Percentiles rank a stretch among this genome's conserved stretches.
Conservation (phyloP, 2,888 invertebrate genomes). For the Nomada ferruginata region DNA sequence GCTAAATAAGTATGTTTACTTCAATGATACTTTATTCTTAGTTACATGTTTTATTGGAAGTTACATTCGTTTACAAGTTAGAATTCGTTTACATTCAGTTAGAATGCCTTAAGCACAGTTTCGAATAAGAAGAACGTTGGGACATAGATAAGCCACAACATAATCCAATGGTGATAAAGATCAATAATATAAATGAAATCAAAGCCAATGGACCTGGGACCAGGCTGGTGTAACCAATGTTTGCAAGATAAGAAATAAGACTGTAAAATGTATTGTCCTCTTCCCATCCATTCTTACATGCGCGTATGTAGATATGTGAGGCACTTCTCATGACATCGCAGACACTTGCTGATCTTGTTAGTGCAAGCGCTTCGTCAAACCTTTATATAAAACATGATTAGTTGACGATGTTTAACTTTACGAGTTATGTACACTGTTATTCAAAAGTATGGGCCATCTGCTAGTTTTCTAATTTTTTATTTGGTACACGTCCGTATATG, state of each 20-base stretch:
- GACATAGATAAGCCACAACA: constrained; percentile 62
- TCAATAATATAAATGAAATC: constrained; percentile 75
- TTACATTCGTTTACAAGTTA: neutral
- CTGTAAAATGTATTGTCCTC: constrained; percentile 14
- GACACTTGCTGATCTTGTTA: neutral
- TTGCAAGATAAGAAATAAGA: constrained; percentile 42
- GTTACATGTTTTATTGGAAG: neutral
- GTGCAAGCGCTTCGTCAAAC: neutral
- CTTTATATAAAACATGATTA: neutral
- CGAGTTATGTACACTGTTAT: neutral
- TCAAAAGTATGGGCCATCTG: too few relatives aligned
- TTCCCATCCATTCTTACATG: constrained; percentile 1
- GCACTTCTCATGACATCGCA: neutral
- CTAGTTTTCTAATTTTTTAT: too few relatives aligned
- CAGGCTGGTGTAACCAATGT: constrained; percentile 69
- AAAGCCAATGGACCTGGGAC: constrained; percentile 70
- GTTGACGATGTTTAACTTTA: neutral
- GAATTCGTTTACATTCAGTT: too few relatives aligned
- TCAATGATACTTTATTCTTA: neutral
- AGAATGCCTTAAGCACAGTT: neutral
- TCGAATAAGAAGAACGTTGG: constrained; percentile 30
- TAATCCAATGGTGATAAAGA: constrained; percentile 72
- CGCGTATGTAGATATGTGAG: neutral
- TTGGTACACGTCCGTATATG: too few relatives aligned
- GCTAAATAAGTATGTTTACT: too few relatives aligned